Evolutionary conservation across 2,113 vertebrate genomes (phyloP).

Genomic region (Monarcha castaneiventris): DNA sequence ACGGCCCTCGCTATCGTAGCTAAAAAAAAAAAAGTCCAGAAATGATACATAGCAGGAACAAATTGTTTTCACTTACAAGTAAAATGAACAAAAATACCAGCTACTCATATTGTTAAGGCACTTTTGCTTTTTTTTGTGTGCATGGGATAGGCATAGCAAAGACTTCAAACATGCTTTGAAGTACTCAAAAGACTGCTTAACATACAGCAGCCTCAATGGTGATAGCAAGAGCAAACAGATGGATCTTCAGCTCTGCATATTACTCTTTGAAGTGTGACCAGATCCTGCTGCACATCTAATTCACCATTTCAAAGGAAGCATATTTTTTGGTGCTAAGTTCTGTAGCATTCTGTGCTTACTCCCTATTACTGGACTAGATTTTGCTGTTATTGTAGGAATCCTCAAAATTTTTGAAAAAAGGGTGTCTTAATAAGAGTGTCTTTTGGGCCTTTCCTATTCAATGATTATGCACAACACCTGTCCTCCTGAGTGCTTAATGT

Average conservation of each 20-base stretch:
- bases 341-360: neutral
- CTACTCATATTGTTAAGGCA: slow-evolving; percentile 28
- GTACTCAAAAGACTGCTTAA: slow-evolving; percentile 71
- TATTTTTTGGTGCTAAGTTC: slow-evolving; percentile 64
- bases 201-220: slow-evolving; percentile 45
- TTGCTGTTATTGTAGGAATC: slow-evolving; percentile 1
- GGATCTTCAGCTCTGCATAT: slow-evolving; percentile 58
- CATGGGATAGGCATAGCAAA: slow-evolving; percentile 33
- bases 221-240: slow-evolving; percentile 62
- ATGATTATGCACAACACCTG: neutral
- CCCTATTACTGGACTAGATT: slow-evolving; percentile 26
- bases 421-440: neutral
- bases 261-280: slow-evolving; percentile 73
- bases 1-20: slow-evolving; percentile 94
- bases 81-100: neutral
- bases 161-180: slow-evolving; percentile 75
- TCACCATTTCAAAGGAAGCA: slow-evolving; percentile 71
- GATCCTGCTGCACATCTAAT: slow-evolving; percentile 69
- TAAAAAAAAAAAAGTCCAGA: slow-evolving; percentile 50
- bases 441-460: neutral
- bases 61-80: slow-evolving; percentile 30
- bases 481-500: neutral
- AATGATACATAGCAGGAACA: slow-evolving; percentile 26
- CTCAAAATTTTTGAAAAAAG: neutral
- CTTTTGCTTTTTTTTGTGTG: slow-evolving; percentile 53